These are phyloP conservation scores for Drosophila ironensis DNA, from an alignment of 1,140 invertebrate species.

Conservation along the genomic window DNA sequence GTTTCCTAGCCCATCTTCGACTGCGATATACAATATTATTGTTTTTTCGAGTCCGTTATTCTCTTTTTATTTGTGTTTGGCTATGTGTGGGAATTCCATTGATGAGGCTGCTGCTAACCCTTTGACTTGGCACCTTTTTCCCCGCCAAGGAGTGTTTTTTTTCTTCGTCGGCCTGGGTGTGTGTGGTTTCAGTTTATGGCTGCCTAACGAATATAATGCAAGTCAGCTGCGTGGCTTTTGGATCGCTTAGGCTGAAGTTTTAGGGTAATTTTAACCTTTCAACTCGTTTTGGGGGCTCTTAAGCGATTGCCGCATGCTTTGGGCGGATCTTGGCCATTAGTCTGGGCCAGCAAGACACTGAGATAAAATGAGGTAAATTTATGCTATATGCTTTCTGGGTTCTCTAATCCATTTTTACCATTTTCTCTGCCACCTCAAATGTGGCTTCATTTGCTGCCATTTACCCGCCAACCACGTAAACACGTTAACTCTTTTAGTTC, in stretches of 20 bases:
- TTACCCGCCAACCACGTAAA: background rate
- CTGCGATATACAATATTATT: constrained; percentile 5
- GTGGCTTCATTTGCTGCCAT: background rate
- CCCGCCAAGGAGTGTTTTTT: constrained; percentile 3
- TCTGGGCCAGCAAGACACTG: background rate
- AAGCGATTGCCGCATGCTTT: background rate
- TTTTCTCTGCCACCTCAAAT: no score
- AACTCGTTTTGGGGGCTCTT: background rate
- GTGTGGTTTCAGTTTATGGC: constrained; percentile 3
- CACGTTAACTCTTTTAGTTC: constrained; percentile 5
- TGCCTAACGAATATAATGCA: constrained; percentile 19
- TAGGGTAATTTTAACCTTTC: constrained; percentile 29
- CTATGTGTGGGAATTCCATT: constrained; percentile 70
- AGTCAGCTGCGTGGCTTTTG: constrained; percentile 19
- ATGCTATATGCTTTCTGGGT: no score
- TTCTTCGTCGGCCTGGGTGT: background rate
- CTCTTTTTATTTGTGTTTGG: constrained; percentile 3
- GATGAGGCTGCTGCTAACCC: constrained; percentile 31
- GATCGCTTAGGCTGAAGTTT: constrained; percentile 3
- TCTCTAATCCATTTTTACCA: no score
- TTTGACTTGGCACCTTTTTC: constrained; percentile 3
- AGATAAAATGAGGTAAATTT: background rate
- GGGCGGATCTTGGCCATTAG: background rate
- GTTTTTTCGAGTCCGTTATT: constrained; percentile 16
- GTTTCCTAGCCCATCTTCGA: constrained; percentile 28